Base-by-base conservation (phyloP, 2,888 invertebrate genomes). In the Mactromeris polynyma region DNA sequence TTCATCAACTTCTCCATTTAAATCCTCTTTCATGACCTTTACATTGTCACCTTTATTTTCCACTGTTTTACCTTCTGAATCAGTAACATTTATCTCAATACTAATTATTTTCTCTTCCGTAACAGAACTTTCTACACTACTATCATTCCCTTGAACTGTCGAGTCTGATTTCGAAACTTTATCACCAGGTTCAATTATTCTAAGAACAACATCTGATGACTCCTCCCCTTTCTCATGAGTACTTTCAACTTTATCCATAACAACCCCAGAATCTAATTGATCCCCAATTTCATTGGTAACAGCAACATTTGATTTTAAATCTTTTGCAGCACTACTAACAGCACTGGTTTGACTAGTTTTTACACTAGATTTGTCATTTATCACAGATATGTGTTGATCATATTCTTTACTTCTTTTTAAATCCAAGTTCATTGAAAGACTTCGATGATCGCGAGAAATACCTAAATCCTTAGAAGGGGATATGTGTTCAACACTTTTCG, bases 401-500 rank as follows among this genome's bases (percentile, higher is more conserved):
- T 69, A 38, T 31, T 69, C 69, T 82, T 17, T 69, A 31, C 38
- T 69, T 40, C n/a, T 42, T 21, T 82, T 81, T 36, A 82, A 69
- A 26, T 85, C 51, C 36, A 85, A 88, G 69, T 90, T 87, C 79
- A 90, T 77, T 38, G 90, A 90, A 33, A 80, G 92, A 85, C 92
- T 92, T 26, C 90, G 85, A 36, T 90, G 69, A 36, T 82, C 86
- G 40, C 54, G 81, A 21, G 82, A 77, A 51, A 86, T 83, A 40
- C 58, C 58, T 83, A 78, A 77, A 77, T 84, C 78, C 46, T 86
- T 84, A 54, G 69, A 58, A n/a, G 64, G 54, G 0, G 83, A 38
- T 54, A 91, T 69, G 73, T 89, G 88, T 79, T 92, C 92, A 19
- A 89, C 85, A 91, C 92, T 92, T 81, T 58, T 85, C 19, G 90